Base-by-base conservation (phyloP, 2,113 vertebrate genomes). In the Pluvialis apricaria region DNA sequence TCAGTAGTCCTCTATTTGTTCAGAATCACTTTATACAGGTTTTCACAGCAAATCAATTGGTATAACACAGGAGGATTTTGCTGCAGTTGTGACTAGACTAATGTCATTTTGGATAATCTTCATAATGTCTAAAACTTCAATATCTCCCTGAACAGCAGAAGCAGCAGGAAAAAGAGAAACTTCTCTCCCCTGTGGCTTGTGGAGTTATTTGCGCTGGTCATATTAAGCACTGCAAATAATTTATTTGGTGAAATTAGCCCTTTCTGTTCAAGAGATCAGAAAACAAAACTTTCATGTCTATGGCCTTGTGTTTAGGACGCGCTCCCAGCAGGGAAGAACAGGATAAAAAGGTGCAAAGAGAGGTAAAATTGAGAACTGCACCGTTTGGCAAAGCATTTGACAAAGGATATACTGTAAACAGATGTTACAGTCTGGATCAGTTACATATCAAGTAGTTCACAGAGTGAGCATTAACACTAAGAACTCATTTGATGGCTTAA, bases 61-160 rank as follows among this genome's bases (percentile, higher is more conserved):
- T 95, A 72, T 82, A 92, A 82, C 82, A 96, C 76, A 94, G 87
- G 77, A 95, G 96, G 92, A 87, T 96, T 96, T 97, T 73, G 60
- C 66, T 87, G 79, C 68, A 71, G 80, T 90, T 97, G 72, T 96
- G 91, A 81, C 52, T 90, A 93, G 81, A 82, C 90, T 94, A 95
- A 96, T 81, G 81, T 70, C 6, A 94, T 93, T 91, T 88, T 94
- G 94, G 78, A 91, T 96, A 95, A 96, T 96, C 86, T 78, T 84
- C 65, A 15, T 51, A 78, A 69, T 81, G 77, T 95, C 77, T 79
- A 76, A 94, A 88, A 87, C 49, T 55, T 80, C 68, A 76, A 6
- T 84, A 78, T 62, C 32, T 93, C 54, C 84, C 45, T 71, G 60
- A 97, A 69, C 77, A 80, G 45, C 66, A 86, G 68, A 94, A 86